phyloP scores from a whole-genome alignment of 2,888 invertebrate genomes.

The Drosophila parthenogenetica region DNA sequence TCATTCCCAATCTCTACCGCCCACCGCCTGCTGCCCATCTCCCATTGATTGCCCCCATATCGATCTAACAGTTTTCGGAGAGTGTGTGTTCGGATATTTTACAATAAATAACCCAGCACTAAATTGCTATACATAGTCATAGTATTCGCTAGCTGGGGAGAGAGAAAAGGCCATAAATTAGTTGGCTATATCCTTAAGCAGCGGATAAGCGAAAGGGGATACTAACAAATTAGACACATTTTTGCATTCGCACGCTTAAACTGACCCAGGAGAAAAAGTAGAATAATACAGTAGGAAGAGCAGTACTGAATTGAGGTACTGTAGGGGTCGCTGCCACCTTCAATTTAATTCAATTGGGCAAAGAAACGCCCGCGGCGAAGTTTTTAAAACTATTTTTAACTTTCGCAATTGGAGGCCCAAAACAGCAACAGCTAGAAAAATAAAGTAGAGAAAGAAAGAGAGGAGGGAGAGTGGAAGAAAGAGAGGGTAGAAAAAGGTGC shows the following conservation, averaged over 20 bases:
- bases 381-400: slow-evolving; percentile 74
- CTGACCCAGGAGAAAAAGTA: slow-evolving; percentile 10
- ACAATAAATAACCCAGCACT: slow-evolving; percentile 69
- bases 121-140: slow-evolving; percentile 32
- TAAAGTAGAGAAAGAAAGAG: slow-evolving; percentile 12
- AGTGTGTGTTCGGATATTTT: slow-evolving; percentile 61
- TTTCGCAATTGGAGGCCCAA: slow-evolving; percentile 55
- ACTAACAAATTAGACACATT: slow-evolving; percentile 63
- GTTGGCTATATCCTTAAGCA: slow-evolving; percentile 11
- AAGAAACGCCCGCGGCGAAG: slow-evolving; percentile 28
- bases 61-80: slow-evolving; percentile 71
- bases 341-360: slow-evolving; percentile 71
- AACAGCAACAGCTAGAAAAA: slow-evolving; percentile 22
- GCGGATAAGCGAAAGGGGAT: not conserved
- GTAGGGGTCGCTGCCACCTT: slow-evolving; percentile 24
- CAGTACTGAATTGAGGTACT: not conserved
- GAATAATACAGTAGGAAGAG: not conserved
- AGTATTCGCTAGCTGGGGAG: slow-evolving; percentile 20
- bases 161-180: slow-evolving; percentile 58
- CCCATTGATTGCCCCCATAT: slow-evolving; percentile 61
- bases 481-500: slow-evolving; percentile 49
- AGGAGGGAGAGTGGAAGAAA: not conserved
- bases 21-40: not conserved
- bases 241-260: slow-evolving; percentile 56
- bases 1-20: not conserved